Percentiles rank a stretch among this genome's conserved stretches.
phyloP scores from a whole-genome alignment of 1,140 invertebrate species.

The Linepithema humile region DNA sequence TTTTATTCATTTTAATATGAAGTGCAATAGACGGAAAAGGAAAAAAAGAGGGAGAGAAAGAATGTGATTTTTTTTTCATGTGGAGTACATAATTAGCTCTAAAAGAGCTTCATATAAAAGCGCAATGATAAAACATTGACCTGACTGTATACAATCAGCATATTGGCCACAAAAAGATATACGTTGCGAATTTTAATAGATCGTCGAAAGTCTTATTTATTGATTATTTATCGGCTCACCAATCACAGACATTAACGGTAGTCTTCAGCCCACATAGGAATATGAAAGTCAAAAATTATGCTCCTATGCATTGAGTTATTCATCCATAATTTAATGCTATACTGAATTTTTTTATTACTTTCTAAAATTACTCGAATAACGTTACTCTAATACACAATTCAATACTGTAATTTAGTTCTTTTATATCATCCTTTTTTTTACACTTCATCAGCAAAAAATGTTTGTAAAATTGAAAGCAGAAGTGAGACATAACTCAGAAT shows the following conservation, averaged over 20 bases:
- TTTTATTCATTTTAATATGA: conserved; percentile 2
- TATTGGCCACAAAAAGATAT: background rate
- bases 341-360: background rate
- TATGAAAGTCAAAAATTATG: background rate
- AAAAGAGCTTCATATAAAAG: background rate
- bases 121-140: background rate
- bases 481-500: background rate
- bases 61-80: background rate
- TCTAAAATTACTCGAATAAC: background rate
- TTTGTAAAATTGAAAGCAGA: background rate
- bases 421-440: background rate
- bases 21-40: background rate
- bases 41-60: background rate
- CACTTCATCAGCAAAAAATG: background rate
- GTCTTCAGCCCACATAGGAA: background rate
- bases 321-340: background rate
- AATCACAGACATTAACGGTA: background rate
- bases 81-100: background rate
- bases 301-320: background rate
- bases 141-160: background rate
- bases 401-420: background rate
- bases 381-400: background rate
- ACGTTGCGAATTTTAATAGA: background rate
- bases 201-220: background rate
- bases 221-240: background rate